Evolutionary conservation across 2,113 vertebrate species (phyloP), one percentile per base, ranked within the genome.

Genomic region (Gila orcuttii): DNA sequence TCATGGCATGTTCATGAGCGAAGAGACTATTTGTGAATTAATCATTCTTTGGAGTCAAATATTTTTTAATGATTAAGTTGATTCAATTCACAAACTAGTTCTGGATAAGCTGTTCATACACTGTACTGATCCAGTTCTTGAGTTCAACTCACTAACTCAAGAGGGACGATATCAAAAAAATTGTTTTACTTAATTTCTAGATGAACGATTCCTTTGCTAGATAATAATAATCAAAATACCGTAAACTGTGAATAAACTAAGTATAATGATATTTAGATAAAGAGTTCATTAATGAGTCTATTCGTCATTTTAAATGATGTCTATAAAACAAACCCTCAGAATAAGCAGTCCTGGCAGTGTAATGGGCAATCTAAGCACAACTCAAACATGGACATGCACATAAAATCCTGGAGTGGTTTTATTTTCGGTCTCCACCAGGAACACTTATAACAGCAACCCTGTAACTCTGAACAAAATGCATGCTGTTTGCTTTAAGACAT

Each of bases 401-500:
- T 82, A n/a, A 69, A 82, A 21, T 82, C 79, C 60, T 68, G 62
- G 45, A 55, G 80, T 36, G 62, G 28, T 69, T 69, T 82, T 50
- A 82, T 52, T 82, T 69, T 47, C 62, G 5, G 64, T 31, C 62
- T 33, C 79, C 60, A 52, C 45, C 25, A 82, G 62, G 19, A 82
- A 52, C 62, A 12, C 62, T 0, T 80, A 64, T 45, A 82, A 69
- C 79, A 52, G n/a, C n/a, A 66, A 33, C 79, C 42, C 79, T 64
- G 79, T 81, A 66, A 81, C 62, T 66, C 60, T 50, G 60, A 68
- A 82, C 62, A 82, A 69, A 50, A 69, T 66, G 39, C 79, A 47
- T 52, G 80, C 80, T 82, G 80, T 82, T 82, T 68, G 80, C 62
- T 82, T 69, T 69, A 69, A 47, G 23, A n/a, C 80, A 52, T n/a